Conservation (phyloP, 2,113 vertebrate genomes). For the Pterocles gutturalis region DNA sequence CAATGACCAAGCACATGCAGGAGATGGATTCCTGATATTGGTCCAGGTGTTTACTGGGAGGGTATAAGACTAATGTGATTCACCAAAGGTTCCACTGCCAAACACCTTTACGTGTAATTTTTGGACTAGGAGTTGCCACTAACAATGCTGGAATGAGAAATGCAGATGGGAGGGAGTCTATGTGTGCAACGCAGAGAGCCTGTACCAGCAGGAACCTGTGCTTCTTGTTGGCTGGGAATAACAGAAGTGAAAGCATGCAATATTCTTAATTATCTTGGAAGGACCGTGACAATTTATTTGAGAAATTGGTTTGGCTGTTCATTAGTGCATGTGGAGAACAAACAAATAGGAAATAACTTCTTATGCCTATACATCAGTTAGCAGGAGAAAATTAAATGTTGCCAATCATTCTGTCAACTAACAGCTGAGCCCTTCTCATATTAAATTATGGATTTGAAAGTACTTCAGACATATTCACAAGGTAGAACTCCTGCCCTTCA, state of each 20-base stretch:
- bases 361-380: not conserved
- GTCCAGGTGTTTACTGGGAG: not conserved
- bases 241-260: not conserved
- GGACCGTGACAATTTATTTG: not conserved
- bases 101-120: not conserved
- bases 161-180: not conserved
- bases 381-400: not conserved
- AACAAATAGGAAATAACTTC: constrained; percentile 8
- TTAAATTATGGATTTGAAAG: not conserved
- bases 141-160: not conserved
- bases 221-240: not conserved
- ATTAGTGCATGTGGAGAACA: not conserved
- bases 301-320: constrained; percentile 12
- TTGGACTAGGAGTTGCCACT: not conserved
- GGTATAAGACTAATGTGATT: not conserved
- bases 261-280: constrained; percentile 3
- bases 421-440: not conserved
- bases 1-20: not conserved
- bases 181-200: not conserved
- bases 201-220: not conserved
- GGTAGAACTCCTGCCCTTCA: not conserved
- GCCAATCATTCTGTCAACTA: not conserved
- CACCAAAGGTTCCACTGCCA: not conserved
- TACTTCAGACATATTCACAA: not conserved
- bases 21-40: not conserved